phyloP scores from a whole-genome alignment of 1,140 invertebrate genomes.

The Harpegnathos saltator region DNA sequence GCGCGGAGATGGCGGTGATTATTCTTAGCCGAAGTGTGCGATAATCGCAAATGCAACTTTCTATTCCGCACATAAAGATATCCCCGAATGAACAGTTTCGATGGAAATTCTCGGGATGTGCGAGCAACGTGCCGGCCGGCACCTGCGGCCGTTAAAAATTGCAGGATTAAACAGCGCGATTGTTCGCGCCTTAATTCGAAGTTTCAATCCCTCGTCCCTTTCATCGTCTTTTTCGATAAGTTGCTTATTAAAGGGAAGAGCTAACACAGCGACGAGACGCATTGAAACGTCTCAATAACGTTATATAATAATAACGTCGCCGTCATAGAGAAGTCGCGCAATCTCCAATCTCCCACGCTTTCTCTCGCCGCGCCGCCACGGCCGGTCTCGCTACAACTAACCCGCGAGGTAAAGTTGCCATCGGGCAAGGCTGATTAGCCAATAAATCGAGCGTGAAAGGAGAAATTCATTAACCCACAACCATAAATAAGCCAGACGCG shows the following conservation, averaged over 20 bases:
- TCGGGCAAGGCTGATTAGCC: slow-evolving; percentile 72
- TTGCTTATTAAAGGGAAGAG: slow-evolving; percentile 46
- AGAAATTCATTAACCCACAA: slow-evolving; percentile 83
- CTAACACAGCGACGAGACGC: slow-evolving; percentile 26
- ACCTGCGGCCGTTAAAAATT: too few relatives aligned
- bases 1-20: background rate
- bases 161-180: slow-evolving; percentile 9
- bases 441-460: slow-evolving; percentile 80
- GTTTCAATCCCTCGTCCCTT: slow-evolving; percentile 3
- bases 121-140: background rate
- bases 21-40: background rate
- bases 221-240: slow-evolving; percentile 20
- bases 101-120: background rate
- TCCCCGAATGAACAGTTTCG: too few relatives aligned
- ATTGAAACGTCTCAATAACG: slow-evolving; percentile 45
- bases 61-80: too few relatives aligned
- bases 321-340: slow-evolving; percentile 37
- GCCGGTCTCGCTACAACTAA: slow-evolving; percentile 42
- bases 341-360: background rate
- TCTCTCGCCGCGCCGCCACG: slow-evolving; percentile 8
- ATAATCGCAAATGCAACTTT: too few relatives aligned
- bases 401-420: slow-evolving; percentile 57
- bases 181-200: slow-evolving; percentile 4
- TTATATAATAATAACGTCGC: slow-evolving; percentile 39
- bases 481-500: slow-evolving; percentile 80